Evolutionary conservation across 92 coral and sea anemone species (phyloP).

Genomic region (Bergia sp.): DNA sequence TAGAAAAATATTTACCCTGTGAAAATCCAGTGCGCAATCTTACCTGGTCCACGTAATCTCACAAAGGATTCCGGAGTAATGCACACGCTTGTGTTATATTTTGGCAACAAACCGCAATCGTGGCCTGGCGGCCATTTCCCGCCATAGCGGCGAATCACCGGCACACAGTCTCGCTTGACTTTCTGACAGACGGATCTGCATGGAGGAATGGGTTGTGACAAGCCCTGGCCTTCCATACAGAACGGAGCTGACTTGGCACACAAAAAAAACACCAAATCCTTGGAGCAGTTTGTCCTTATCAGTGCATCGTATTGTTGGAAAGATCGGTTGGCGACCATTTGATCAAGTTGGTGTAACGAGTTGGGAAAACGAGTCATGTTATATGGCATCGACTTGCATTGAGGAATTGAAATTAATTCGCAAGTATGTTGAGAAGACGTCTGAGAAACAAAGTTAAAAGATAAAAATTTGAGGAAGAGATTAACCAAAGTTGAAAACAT

Average conservation of each 20-base stretch:
- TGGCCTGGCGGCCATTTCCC: conserved; percentile 66
- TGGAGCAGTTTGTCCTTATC: conserved; percentile 73
- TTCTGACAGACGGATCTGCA: conserved; percentile 77
- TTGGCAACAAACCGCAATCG: conserved; percentile 70
- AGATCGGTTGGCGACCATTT: conserved; percentile 51
- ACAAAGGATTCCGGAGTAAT: conserved; percentile 69
- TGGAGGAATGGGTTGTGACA: conserved; percentile 72
- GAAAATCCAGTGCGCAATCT: conserved; percentile 11
- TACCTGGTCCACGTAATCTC: conserved; percentile 41
- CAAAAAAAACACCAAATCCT: conserved; percentile 69
- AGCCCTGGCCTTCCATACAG: conserved; percentile 50
- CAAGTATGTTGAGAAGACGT: conserved; percentile 49
- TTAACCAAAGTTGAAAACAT: neutral
- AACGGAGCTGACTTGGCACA: conserved; percentile 85
- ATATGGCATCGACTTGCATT: conserved; percentile 77
- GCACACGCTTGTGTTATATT: conserved; percentile 74
- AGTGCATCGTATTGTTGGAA: conserved; percentile 51
- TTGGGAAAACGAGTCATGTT: conserved; percentile 85
- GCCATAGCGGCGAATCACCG: conserved; percentile 51
- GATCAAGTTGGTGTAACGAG: conserved; percentile 55
- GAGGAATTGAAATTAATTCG: conserved; percentile 66
- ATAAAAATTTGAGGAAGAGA: neutral
- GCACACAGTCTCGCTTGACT: conserved; percentile 73
- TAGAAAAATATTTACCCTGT: neutral
- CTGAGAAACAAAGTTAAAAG: neutral